phyloP scores from a whole-genome alignment of 2,797 vertebrate species.

The Gymnothorax javanicus region DNA sequence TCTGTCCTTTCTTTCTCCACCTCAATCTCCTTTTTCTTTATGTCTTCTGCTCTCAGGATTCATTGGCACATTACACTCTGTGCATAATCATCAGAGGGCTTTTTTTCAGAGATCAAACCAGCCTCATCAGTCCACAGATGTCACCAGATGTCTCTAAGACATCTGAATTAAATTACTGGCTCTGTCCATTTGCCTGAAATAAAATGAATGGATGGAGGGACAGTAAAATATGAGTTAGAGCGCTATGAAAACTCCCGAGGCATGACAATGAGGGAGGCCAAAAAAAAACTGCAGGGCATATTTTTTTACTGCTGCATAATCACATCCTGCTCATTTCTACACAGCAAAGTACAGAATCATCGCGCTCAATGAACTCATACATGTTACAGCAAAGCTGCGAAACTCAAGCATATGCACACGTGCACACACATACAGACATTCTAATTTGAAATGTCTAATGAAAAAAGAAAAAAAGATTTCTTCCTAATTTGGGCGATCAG shows the following conservation, averaged over 20 bases:
- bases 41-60: background rate
- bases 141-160: conserved; percentile 35
- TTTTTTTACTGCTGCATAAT: conserved; percentile 22
- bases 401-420: conserved; percentile 3
- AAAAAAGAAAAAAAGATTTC: background rate
- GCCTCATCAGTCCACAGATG: background rate
- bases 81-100: background rate
- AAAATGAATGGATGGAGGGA: conserved; percentile 72
- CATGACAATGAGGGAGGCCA: conserved; percentile 48
- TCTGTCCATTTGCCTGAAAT: conserved; percentile 60
- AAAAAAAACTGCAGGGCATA: conserved; percentile 47
- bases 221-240: conserved; percentile 61
- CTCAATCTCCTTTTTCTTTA: background rate
- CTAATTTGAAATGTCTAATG: background rate
- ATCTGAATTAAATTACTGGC: conserved; percentile 61
- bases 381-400: background rate
- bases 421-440: background rate
- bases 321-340: conserved; percentile 37
- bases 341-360: conserved; percentile 26
- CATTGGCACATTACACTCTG: background rate
- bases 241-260: conserved; percentile 49
- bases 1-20: background rate
- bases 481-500: conserved; percentile 56
- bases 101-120: background rate
- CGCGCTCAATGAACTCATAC: conserved; percentile 25